Conservation (phyloP, 1,140 invertebrate genomes). For the Uloborus diversus region DNA sequence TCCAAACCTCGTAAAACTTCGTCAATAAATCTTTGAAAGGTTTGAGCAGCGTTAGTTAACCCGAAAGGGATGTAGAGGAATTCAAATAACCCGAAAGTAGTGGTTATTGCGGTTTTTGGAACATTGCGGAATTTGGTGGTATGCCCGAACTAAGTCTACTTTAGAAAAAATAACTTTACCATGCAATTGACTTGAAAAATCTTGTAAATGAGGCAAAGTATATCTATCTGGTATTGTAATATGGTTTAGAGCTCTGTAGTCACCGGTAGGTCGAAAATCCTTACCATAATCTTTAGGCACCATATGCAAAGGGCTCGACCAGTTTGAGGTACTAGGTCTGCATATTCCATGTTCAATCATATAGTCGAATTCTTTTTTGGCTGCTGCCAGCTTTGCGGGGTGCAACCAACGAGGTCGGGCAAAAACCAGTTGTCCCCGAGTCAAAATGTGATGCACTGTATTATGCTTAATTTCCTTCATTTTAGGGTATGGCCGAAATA, state of each 20-base stretch:
- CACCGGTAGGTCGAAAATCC: constrained; percentile 55
- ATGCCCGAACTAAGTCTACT: constrained; percentile 43
- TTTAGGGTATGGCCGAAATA: not conserved
- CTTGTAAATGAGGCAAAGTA: not conserved
- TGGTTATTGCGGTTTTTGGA: constrained; percentile 45
- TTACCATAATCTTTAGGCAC: constrained; percentile 57
- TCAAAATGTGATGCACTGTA: constrained; percentile 22
- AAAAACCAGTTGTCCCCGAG: constrained; percentile 16
- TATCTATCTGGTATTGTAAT: constrained; percentile 62
- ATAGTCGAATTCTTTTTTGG: constrained; percentile 45
- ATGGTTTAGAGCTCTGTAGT: constrained; percentile 60
- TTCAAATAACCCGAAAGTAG: constrained; percentile 53
- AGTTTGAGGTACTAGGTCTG: constrained; percentile 63
- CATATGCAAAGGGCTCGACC: constrained; percentile 63
- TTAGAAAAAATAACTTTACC: constrained; percentile 43
- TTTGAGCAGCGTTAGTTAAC: constrained; percentile 38
- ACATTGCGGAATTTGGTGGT: constrained; percentile 49
- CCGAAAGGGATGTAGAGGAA: constrained; percentile 54
- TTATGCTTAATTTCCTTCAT: constrained; percentile 8
- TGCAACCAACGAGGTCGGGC: not conserved
- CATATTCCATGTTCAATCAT: constrained; percentile 61
- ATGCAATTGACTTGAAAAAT: not conserved
- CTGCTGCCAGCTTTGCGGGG: constrained; percentile 8
- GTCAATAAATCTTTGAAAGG: constrained; percentile 50
- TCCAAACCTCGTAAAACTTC: not conserved